Evolutionary conservation across 2,888 invertebrate species (phyloP).

Genomic region (Beris morrisii): DNA sequence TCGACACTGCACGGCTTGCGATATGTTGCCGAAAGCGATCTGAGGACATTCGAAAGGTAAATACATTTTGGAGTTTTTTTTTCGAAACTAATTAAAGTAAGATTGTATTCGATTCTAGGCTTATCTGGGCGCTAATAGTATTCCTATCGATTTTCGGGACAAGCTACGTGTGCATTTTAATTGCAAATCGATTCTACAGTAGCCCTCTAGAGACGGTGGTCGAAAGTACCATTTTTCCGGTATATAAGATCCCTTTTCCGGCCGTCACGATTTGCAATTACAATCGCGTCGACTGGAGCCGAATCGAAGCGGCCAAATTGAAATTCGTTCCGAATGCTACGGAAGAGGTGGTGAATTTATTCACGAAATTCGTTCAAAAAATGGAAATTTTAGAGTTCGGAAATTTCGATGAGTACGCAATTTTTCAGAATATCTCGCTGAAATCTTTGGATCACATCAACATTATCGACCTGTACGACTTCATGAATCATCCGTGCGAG

Average conservation of each 20-base stretch:
- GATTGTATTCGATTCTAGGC: constrained; percentile 7
- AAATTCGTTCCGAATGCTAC: constrained; percentile 47
- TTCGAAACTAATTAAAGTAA: too few species aligned
- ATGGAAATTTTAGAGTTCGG: constrained; percentile 50
- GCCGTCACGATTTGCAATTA: constrained; percentile 51
- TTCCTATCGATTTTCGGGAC: constrained; percentile 49
- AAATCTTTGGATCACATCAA: constrained; percentile 46
- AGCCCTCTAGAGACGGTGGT: constrained; percentile 50
- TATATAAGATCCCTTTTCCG: constrained; percentile 50
- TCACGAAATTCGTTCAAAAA: constrained; percentile 44
- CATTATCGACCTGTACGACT: constrained; percentile 43
- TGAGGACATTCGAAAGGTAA: constrained; percentile 49
- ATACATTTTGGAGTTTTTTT: too few species aligned
- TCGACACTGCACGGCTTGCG: constrained; percentile 52
- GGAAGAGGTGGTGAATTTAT: constrained; percentile 42
- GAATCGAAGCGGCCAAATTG: constrained; percentile 45
- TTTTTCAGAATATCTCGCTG: constrained; percentile 40
- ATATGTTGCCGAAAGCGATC: constrained; percentile 48
- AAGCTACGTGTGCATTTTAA: constrained; percentile 48
- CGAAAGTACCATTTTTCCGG: constrained; percentile 52
- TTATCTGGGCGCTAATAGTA: constrained; percentile 49
- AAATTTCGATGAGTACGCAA: constrained; percentile 48
- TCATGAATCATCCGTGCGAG: constrained; percentile 48
- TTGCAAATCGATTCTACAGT: constrained; percentile 50
- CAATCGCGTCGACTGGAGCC: constrained; percentile 52